Conservation (phyloP, 2,797 vertebrate species). For the Tarsius wallacei region DNA sequence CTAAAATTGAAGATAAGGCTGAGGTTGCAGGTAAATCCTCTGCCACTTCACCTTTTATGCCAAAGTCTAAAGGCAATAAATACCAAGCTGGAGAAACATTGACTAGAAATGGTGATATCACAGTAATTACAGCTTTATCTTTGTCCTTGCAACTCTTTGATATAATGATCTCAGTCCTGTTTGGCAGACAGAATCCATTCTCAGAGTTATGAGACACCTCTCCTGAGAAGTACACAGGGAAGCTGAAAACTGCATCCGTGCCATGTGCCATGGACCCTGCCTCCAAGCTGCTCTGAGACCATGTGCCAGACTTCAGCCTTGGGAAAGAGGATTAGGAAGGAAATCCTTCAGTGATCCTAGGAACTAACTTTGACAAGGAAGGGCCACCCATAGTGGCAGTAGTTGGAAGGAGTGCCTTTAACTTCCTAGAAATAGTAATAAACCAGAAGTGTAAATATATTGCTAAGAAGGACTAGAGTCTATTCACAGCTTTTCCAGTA, state of each 20-base stretch:
- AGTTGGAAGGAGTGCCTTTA: not conserved
- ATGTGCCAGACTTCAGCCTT: not conserved
- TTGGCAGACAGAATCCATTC: constrained; percentile 14
- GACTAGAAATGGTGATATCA: constrained; percentile 56
- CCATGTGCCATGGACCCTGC: not conserved
- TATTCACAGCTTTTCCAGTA: not conserved
- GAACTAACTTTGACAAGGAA: not conserved
- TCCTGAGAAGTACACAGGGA: not conserved
- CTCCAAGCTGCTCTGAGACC: not conserved
- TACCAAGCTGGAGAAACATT: constrained; percentile 72
- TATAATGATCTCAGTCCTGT: not conserved
- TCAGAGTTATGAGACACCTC: not conserved
- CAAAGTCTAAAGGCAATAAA: constrained; percentile 79
- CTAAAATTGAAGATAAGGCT: not conserved
- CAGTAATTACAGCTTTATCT: constrained; percentile 32
- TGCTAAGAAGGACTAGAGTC: not conserved
- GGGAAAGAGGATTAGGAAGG: not conserved
- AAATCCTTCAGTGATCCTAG: not conserved
- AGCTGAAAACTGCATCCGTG: not conserved
- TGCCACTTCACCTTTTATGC: constrained; percentile 30
- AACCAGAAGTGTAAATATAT: not conserved
- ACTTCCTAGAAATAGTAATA: not conserved
- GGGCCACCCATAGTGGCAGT: not conserved
- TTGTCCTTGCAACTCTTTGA: constrained; percentile 48
- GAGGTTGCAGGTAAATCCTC: constrained; percentile 13